A percentile compares a stretch with the other conserved stretches of the same genome.
These are phyloP conservation scores for Actinostola sp. DNA, from an alignment of 92 coral and sea anemone species.

Conservation along the genomic window DNA sequence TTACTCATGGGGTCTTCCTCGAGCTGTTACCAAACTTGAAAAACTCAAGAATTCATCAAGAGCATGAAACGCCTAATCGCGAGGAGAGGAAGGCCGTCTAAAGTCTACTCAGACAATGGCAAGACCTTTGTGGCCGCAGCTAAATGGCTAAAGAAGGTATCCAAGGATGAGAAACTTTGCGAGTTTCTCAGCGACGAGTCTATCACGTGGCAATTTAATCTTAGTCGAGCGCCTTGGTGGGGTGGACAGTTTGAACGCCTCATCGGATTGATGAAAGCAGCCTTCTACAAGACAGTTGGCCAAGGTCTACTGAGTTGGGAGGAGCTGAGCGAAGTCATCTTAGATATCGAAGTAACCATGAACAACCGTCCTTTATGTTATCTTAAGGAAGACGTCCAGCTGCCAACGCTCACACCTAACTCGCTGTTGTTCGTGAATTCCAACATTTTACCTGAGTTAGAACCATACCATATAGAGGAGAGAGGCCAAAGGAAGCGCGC, in stretches of 20 bases:
- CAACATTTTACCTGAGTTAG: constrained; percentile 29
- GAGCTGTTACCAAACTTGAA: constrained; percentile 22
- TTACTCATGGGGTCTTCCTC: constrained; percentile 34
- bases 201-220: constrained; percentile 32
- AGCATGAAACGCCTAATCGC: constrained; percentile 32
- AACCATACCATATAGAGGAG: constrained; percentile 12
- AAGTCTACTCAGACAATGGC: constrained; percentile 26
- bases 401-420: constrained; percentile 29
- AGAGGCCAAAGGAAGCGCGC: constrained; percentile 22
- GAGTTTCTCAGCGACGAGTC: constrained; percentile 26
- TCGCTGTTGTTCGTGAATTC: constrained; percentile 22
- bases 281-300: constrained; percentile 38
- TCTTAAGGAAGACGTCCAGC: constrained; percentile 24
- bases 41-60: constrained; percentile 26
- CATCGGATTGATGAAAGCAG: constrained; percentile 27
- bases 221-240: too few relatives aligned
- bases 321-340: constrained; percentile 30
- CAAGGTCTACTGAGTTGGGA: constrained; percentile 30
- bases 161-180: constrained; percentile 18
- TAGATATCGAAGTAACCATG: constrained; percentile 37
- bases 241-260: constrained; percentile 41
- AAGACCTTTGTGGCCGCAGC: constrained; percentile 29
- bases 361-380: constrained; percentile 31
- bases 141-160: constrained; percentile 29
- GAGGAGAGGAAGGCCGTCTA: constrained; percentile 28